A percentile compares a stretch with the other conserved stretches of the same genome.
Evolutionary conservation across 1,140 invertebrate species (phyloP).

Genomic region (Lamellibrachia luymesi): DNA sequence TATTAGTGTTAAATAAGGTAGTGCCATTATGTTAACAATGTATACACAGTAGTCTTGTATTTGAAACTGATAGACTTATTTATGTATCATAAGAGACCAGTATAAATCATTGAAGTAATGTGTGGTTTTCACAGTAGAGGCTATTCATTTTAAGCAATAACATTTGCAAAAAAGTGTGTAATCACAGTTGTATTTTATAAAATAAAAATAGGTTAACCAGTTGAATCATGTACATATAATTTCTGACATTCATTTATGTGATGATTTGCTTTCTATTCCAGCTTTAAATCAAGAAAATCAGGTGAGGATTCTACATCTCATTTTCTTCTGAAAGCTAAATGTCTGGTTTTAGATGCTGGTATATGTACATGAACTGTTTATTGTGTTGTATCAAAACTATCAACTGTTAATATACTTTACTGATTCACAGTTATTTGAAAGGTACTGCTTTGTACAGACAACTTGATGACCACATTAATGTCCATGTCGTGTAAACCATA

Average conservation of each 20-base stretch:
- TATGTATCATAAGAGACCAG: too few relatives aligned
- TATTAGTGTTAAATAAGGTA: too few relatives aligned
- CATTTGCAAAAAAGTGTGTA: too few relatives aligned
- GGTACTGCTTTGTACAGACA: background rate
- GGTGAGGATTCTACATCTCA: background rate
- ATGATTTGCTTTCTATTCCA: conserved; percentile 13
- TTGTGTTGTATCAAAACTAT: background rate
- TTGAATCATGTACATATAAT: background rate
- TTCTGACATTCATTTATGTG: conserved; percentile 4
- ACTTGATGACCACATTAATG: background rate
- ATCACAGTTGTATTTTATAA: too few relatives aligned
- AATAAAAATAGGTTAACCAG: background rate
- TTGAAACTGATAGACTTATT: too few relatives aligned
- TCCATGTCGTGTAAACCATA: background rate
- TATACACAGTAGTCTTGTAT: too few relatives aligned
- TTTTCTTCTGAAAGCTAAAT: background rate
- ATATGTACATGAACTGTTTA: background rate
- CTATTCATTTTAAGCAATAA: too few relatives aligned
- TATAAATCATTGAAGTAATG: background rate
- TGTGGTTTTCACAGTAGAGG: too few relatives aligned
- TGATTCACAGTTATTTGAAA: background rate
- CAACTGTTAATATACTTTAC: background rate
- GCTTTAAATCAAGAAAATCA: conserved; percentile 20
- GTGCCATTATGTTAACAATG: too few relatives aligned
- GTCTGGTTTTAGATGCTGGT: background rate